Conservation (phyloP, 1,140 invertebrate species). For the Homalodisca vitripennis region DNA sequence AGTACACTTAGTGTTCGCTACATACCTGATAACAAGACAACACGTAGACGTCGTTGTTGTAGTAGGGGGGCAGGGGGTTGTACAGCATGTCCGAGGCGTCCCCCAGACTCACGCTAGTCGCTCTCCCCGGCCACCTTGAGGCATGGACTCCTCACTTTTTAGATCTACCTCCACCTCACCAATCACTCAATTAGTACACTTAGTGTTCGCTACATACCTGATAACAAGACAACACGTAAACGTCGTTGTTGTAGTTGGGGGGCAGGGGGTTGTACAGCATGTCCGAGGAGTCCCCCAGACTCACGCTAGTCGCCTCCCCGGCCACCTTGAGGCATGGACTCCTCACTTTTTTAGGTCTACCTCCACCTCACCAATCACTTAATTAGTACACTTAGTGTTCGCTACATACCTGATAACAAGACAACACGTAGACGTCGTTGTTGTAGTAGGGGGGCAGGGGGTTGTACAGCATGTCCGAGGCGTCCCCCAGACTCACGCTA, state of each 20-base stretch:
- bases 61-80: constrained; percentile 18
- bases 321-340: constrained; percentile 21
- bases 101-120: constrained; percentile 10
- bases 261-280: constrained; percentile 29
- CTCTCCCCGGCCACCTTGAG: constrained; percentile 22
- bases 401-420: neutral
- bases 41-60: constrained; percentile 24
- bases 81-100: constrained; percentile 18
- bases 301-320: constrained; percentile 11
- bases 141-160: too few species aligned
- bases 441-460: constrained; percentile 20
- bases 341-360: too few species aligned
- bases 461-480: constrained; percentile 23
- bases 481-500: constrained; percentile 2
- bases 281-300: constrained; percentile 16
- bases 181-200: too few species aligned
- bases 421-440: constrained; percentile 20
- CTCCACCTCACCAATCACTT: too few species aligned
- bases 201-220: constrained; percentile 23
- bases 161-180: too few species aligned
- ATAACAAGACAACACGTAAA: constrained; percentile 21
- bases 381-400: too few species aligned
- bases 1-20: too few species aligned
- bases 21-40: neutral
- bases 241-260: constrained; percentile 21